A percentile compares a stretch with the other conserved stretches of the same genome.
Conservation (phyloP, 1,140 invertebrate genomes). For the Laupala kohalensis region DNA sequence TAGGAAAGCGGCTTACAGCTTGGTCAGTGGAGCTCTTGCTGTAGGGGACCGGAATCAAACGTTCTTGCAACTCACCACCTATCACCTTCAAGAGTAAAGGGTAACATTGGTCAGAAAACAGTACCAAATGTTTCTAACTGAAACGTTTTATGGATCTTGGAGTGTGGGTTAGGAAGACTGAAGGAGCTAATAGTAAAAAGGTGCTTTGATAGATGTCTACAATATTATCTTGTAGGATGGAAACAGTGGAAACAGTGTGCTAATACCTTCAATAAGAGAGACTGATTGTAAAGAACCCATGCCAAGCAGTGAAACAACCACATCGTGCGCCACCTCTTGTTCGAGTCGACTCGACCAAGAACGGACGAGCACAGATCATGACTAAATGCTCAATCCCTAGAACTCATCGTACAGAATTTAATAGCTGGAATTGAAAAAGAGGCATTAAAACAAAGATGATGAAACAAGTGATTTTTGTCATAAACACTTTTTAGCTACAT, state of each 20-base stretch:
- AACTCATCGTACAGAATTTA: conserved; percentile 16
- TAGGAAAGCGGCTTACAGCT: conserved; percentile 80
- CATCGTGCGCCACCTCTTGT: conserved; percentile 11
- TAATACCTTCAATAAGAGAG: conserved; percentile 15
- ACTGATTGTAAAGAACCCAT: conserved; percentile 16
- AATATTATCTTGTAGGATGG: conserved; percentile 14
- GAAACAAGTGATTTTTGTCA: conserved; percentile 16
- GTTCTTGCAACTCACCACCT: conserved; percentile 98
- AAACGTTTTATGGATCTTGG: conserved; percentile 7
- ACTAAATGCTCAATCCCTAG: conserved; percentile 17
- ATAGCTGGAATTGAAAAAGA: conserved; percentile 18
- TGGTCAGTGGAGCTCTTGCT: conserved; percentile 98
- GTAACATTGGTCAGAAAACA: conserved; percentile 33
- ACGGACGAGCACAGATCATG: conserved; percentile 12
- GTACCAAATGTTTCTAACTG: conserved; percentile 12
- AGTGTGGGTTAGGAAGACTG: neutral
- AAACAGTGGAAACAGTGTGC: conserved; percentile 13
- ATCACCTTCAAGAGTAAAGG: conserved; percentile 88
- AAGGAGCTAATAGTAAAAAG: conserved; percentile 13
- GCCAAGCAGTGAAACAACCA: conserved; percentile 17
- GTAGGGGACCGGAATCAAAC: conserved; percentile 97
- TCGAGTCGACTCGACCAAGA: conserved; percentile 12
- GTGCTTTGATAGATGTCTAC: conserved; percentile 17
- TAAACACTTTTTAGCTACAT: conserved; percentile 16
- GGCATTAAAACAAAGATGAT: conserved; percentile 17